A percentile compares a stretch with the other conserved stretches of the same genome.
These are phyloP conservation scores for Unio pictorum DNA, from an alignment of 2,888 invertebrate species.

Conservation along the genomic window DNA sequence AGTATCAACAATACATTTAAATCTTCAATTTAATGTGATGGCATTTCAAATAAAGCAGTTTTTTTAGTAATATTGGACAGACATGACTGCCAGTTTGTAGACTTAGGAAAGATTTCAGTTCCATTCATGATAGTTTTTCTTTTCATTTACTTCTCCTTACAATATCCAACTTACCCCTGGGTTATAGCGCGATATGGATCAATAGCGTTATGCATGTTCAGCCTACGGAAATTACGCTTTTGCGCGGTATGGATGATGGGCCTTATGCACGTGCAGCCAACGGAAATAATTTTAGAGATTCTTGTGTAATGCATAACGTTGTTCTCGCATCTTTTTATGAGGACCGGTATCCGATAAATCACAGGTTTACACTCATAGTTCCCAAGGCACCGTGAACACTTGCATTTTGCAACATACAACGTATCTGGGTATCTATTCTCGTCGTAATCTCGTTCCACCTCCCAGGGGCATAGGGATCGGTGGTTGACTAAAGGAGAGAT, in stretches of 20 bases:
- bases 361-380: conserved; percentile 31
- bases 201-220: conserved; percentile 18
- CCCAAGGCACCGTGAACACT: conserved; percentile 21
- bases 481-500: conserved; percentile 15
- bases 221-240: conserved; percentile 17
- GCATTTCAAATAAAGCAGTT: no score
- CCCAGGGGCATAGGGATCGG: conserved; percentile 33
- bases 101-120: no score
- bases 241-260: not conserved
- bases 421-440: conserved; percentile 24
- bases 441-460: conserved; percentile 23
- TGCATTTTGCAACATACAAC: conserved; percentile 27
- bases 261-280: conserved; percentile 24
- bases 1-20: no score
- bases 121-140: no score
- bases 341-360: conserved; percentile 31
- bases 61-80: no score
- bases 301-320: conserved; percentile 20
- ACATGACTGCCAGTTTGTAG: no score
- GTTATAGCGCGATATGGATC: no score
- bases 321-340: conserved; percentile 23
- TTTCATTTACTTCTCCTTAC: no score
- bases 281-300: conserved; percentile 26
- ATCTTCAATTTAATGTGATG: no score
- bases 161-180: no score